These are phyloP conservation scores for Polyodon spathula DNA, from an alignment of 2,113 vertebrate species.

Conservation along the genomic window DNA sequence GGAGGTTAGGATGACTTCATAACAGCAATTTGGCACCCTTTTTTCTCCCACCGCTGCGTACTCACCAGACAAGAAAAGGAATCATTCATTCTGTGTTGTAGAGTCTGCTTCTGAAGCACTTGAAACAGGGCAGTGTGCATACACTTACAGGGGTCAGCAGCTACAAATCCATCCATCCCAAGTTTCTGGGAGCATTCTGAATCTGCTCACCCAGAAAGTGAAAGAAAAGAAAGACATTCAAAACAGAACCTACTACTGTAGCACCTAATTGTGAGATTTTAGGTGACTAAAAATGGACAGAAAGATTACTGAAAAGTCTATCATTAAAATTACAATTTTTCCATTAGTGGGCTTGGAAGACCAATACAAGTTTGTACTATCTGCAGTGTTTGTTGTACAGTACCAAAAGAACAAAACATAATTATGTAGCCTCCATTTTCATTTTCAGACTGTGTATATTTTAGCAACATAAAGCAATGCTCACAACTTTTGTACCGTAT, in stretches of 20 bases:
- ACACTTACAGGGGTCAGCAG: slow-evolving; percentile 76
- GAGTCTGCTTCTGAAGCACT: slow-evolving; percentile 79
- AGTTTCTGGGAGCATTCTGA: slow-evolving; percentile 79
- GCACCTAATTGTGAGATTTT: neutral
- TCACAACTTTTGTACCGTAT: too few relatives aligned
- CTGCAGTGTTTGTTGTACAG: too few relatives aligned
- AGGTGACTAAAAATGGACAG: neutral
- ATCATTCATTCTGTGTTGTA: slow-evolving; percentile 90
- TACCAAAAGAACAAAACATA: too few relatives aligned
- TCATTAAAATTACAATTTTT: too few relatives aligned
- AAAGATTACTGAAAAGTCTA: too few relatives aligned
- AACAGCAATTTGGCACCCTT: slow-evolving; percentile 50
- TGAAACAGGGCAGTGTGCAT: slow-evolving; percentile 80
- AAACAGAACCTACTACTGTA: neutral
- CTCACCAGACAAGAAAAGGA: slow-evolving; percentile 96
- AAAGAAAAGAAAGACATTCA: neutral
- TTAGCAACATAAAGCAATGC: too few relatives aligned
- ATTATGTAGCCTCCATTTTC: too few relatives aligned
- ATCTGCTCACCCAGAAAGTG: slow-evolving; percentile 37
- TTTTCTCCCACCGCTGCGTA: slow-evolving; percentile 32
- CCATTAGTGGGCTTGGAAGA: too few relatives aligned
- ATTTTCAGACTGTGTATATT: too few relatives aligned
- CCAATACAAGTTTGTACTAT: too few relatives aligned
- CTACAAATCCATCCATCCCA: slow-evolving; percentile 87
- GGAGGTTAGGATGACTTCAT: slow-evolving; percentile 52